A percentile compares a stretch with the other conserved stretches of the same genome.
These are phyloP conservation scores for Zootermopsis nevadensis DNA, from an alignment of 2,888 invertebrate species.

Conservation along the genomic window DNA sequence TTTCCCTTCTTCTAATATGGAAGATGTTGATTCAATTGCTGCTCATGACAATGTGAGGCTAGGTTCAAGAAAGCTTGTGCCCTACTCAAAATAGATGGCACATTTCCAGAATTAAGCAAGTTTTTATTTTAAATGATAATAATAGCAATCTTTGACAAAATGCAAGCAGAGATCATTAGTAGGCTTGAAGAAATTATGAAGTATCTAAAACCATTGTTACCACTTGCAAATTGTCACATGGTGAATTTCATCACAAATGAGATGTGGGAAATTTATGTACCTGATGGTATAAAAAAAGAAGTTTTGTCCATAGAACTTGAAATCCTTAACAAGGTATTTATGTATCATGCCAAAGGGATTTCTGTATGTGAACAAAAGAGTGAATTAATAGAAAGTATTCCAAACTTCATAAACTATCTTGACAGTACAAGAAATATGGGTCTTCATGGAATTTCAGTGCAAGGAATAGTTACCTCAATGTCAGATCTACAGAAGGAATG, in stretches of 20 bases:
- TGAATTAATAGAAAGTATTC: too few relatives aligned
- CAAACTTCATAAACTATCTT: too few relatives aligned
- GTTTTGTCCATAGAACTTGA: constrained; percentile 60
- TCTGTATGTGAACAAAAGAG: too few relatives aligned
- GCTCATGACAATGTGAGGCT: constrained; percentile 73
- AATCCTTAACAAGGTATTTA: constrained; percentile 26
- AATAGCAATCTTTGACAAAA: constrained; percentile 18
- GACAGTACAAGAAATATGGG: too few relatives aligned
- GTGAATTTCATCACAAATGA: too few relatives aligned
- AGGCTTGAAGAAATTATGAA: too few relatives aligned
- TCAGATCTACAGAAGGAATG: too few relatives aligned
- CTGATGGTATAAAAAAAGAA: constrained; percentile 66
- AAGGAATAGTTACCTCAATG: too few relatives aligned
- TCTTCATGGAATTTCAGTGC: too few relatives aligned
- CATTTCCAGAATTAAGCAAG: constrained; percentile 68
- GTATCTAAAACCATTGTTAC: too few relatives aligned
- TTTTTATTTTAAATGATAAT: constrained; percentile 69
- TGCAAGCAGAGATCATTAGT: constrained; percentile 57
- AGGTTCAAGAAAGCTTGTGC: constrained; percentile 78
- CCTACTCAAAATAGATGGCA: constrained; percentile 71
- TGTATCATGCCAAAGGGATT: neutral
- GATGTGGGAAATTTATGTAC: constrained; percentile 73
- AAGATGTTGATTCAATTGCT: constrained; percentile 73
- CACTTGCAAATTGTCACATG: too few relatives aligned
- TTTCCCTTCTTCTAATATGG: constrained; percentile 77